Base-by-base conservation (phyloP, 2,113 vertebrate species). In the Pluvialis apricaria region DNA sequence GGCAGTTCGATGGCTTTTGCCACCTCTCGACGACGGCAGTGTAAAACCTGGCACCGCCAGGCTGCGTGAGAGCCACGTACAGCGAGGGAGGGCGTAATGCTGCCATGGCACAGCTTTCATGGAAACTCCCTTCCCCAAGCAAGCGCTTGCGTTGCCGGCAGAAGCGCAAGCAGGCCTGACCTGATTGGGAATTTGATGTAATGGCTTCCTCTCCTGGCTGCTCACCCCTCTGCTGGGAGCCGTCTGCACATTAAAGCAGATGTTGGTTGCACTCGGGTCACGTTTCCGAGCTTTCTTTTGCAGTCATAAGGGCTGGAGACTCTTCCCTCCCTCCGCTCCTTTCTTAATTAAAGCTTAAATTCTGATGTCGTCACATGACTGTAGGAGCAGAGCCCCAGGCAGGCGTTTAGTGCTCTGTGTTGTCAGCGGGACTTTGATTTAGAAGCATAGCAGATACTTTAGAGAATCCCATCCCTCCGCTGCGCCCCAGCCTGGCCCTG, bases 311-410 rank as follows among this genome's bases (percentile, higher is more conserved):
- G 81, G 54, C 87, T 66, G 42, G 81, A 95, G 51, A 54, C 6
- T 76, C 94, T 90, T 82, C 79, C 77, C 71, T 96, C 82, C 81
- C 87, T 93, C 87, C 87, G 14, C 82, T 95, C 45, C 1, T 96
- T 87, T 86, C 96, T 97, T 96, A 97, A 97, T 96, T 97, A 97
- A 96, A 93, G 91, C 93, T 96, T 91, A 91, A 94, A 95, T 95
- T 93, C 89, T 93, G 94, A 75, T 90, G 82, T 44, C 9, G 0
- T 90, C 95, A 95, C 93, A 45, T 55, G 93, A 86, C 84, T 77
- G 70, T 6, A 68, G 88, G 95, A 96, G 86, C 86, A 90, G 86
- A 84, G 94, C 91, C 91, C 71, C 82, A 92, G 95, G 97, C 95
- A 95, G 78, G 76, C 92, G 52, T 86, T 95, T 68, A 89, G 92